These are phyloP conservation scores for Macroteleia sp. DNA, from an alignment of 2,888 invertebrate genomes.

Conservation along the genomic window DNA sequence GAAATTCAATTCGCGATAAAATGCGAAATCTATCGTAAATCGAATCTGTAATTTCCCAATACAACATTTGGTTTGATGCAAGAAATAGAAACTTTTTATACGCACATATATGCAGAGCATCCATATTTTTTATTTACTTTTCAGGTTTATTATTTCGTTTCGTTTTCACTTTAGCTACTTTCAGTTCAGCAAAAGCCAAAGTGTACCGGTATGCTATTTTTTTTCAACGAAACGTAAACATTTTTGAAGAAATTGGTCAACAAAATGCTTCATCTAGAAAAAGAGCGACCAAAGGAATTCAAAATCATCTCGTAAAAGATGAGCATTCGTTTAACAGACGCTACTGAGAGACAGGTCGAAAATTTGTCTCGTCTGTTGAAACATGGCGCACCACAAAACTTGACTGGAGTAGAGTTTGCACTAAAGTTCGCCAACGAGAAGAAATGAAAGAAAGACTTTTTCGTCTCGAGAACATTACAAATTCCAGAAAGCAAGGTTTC, in stretches of 20 bases:
- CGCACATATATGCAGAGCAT: conserved; percentile 2
- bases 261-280: conserved; percentile 18
- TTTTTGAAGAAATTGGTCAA: conserved; percentile 37
- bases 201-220: no score
- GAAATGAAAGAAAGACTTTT: conserved; percentile 52
- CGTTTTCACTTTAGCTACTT: neutral
- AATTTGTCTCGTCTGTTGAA: conserved; percentile 61
- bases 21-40: conserved; percentile 60
- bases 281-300: conserved; percentile 15
- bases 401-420: conserved; percentile 57
- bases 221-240: neutral
- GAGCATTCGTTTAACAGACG: conserved; percentile 54
- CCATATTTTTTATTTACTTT: conserved; percentile 6
- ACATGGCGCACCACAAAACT: conserved; percentile 62
- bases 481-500: conserved; percentile 50
- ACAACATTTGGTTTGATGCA: conserved; percentile 15
- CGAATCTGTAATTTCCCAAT: conserved; percentile 61
- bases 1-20: conserved; percentile 61
- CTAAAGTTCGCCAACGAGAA: conserved; percentile 51
- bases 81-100: conserved; percentile 40
- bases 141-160: conserved; percentile 8
- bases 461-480: conserved; percentile 47
- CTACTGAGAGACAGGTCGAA: conserved; percentile 43
- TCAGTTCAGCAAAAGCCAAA: no score
- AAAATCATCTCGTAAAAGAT: conserved; percentile 39